Conservation (phyloP, 2,888 invertebrate genomes). For the Cryptocheilus praepositus region DNA sequence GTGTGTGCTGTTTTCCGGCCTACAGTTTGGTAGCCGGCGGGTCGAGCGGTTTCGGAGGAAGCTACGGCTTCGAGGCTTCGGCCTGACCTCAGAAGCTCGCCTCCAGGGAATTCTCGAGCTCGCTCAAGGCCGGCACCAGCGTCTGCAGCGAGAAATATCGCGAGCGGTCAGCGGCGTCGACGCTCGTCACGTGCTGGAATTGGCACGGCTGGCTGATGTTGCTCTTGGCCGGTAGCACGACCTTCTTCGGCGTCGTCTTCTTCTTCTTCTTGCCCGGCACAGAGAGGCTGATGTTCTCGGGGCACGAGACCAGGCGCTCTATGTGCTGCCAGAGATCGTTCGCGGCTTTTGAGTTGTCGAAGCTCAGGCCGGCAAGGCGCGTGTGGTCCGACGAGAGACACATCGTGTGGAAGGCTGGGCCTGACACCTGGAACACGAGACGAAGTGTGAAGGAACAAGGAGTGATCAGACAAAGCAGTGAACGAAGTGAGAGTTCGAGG, state of each 20-base stretch:
- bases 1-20: not conserved
- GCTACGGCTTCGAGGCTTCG: conserved; percentile 26
- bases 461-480: no score
- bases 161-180: conserved; percentile 81
- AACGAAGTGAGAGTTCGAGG: no score
- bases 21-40: not conserved
- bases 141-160: conserved; percentile 83
- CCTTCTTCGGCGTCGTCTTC: conserved; percentile 77
- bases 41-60: conserved; percentile 9
- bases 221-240: conserved; percentile 83
- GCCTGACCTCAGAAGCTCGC: conserved; percentile 57
- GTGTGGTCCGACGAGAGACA: conserved; percentile 86
- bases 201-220: conserved; percentile 91
- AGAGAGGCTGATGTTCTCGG: conserved; percentile 86
- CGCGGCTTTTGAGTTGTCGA: conserved; percentile 85
- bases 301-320: conserved; percentile 83
- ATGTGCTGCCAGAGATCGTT: conserved; percentile 83
- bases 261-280: conserved; percentile 82
- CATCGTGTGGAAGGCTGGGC: conserved; percentile 88
- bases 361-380: conserved; percentile 86
- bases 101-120: conserved; percentile 60
- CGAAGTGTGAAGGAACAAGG: no score
- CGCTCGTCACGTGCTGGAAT: conserved; percentile 88
- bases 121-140: conserved; percentile 75
- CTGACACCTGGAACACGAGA: conserved; percentile 73